Base-by-base conservation (phyloP, 2,797 vertebrate species). In the Lepilemur septentrionalis region DNA sequence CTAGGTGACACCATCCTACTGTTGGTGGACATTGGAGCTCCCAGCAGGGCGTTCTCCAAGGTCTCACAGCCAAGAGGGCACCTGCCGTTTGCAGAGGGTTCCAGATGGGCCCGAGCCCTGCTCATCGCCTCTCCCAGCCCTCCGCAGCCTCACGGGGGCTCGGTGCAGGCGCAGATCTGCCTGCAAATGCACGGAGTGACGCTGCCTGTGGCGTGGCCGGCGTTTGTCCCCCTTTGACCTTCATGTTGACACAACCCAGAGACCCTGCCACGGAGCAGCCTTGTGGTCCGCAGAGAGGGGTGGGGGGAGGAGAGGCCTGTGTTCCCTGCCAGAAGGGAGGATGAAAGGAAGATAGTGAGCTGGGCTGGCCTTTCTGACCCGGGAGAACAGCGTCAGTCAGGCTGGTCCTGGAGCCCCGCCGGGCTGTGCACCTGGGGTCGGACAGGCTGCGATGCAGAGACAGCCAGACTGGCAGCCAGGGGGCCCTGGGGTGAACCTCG, bases 291-390 rank as follows among this genome's bases (percentile, higher is more conserved):
- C 0, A 32, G 91, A 72, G 93, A 96, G 55, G 69, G 4, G 0
- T 87, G 52, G 32, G 23, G 50, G 75, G 65, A 70, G 17, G 50
- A 20, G 94, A 25, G 50, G 78, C 67, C 52, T 87, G 63, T 22
- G 93, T 88, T 95, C 94, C 75, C 65, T 85, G 70, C 88, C 70
- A 97, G 78, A 86, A 84, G 75, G 15, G 78, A 96, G 94, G 96
- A 95, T 89, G 94, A 97, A 98, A 97, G 97, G 93, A 97, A 98
- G 97, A 95, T 9, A 93, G 48, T 4, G 84, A 86, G 79, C 85
- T 63, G 10, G 32, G 43, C 93, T 95, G 89, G 48, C 4, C 78
- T 65, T 97, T 81, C 94, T 94, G 91, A 84, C 85, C 87, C 30
- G 97, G 92, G 94, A 91, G 98, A 35, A 95, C 70, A 96, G 55